Evolutionary conservation across 2,888 invertebrate species (phyloP).

Genomic region (Tineola bisselliella): DNA sequence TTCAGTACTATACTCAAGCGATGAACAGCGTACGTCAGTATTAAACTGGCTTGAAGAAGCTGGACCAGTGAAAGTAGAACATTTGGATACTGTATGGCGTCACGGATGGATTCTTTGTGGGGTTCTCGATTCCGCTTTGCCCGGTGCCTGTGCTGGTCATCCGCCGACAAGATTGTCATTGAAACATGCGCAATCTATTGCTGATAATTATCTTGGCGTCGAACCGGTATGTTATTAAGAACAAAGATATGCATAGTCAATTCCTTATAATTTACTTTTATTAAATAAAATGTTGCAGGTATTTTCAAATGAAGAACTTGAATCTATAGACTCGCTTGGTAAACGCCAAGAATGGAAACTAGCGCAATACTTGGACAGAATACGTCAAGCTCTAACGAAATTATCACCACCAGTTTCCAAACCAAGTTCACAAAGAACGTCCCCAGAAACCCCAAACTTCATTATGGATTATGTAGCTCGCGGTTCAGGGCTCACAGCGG

Average conservation of each 20-base stretch:
- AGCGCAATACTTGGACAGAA: conserved; percentile 57
- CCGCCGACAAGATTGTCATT: conserved; percentile 52
- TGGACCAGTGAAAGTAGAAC: conserved; percentile 46
- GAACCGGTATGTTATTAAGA: conserved; percentile 69
- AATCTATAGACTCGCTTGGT: conserved; percentile 52
- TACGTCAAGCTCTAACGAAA: conserved; percentile 54
- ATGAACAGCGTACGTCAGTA: conserved; percentile 49
- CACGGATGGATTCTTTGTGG: conserved; percentile 71
- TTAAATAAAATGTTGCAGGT: conserved; percentile 46
- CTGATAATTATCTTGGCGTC: conserved; percentile 69
- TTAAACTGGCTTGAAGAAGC: conserved; percentile 52
- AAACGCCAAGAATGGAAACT: conserved; percentile 67
- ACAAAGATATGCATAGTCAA: conserved; percentile 10
- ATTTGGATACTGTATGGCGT: conserved; percentile 66
- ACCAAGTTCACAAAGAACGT: conserved; percentile 39
- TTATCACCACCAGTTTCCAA: conserved; percentile 49
- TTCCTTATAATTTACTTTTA: background rate
- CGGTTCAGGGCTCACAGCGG: conserved; percentile 70
- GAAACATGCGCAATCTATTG: conserved; percentile 68
- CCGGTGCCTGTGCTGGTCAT: conserved; percentile 70
- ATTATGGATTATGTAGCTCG: conserved; percentile 66
- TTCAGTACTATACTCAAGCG: conserved; percentile 56
- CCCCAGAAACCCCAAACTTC: conserved; percentile 43
- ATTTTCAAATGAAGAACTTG: conserved; percentile 66
- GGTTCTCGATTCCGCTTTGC: conserved; percentile 66